Conservation (phyloP, 2,888 invertebrate genomes). For the Ophion ellenae region DNA sequence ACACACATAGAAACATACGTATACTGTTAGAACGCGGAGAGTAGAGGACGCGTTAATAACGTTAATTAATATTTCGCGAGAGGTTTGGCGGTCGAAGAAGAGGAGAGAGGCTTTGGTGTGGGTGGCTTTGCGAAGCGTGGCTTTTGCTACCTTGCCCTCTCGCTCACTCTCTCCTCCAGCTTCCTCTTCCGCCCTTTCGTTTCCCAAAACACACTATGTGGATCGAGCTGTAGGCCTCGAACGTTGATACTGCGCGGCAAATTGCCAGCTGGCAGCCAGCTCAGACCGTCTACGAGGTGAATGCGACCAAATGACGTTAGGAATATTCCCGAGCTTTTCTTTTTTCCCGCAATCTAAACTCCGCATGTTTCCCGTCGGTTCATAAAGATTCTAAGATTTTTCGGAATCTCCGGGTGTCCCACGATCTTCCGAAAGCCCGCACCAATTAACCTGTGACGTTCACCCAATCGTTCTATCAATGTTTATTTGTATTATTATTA, state of each 20-base stretch:
- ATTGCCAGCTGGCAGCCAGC: slow-evolving; percentile 81
- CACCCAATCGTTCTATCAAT: neutral
- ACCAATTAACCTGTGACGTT: neutral
- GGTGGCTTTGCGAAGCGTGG: slow-evolving; percentile 61
- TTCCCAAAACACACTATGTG: slow-evolving; percentile 48
- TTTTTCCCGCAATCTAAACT: slow-evolving; percentile 2
- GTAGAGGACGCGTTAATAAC: slow-evolving; percentile 86
- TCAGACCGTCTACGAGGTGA: slow-evolving; percentile 69
- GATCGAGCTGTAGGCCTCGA: slow-evolving; percentile 35
- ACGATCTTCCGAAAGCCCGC: neutral
- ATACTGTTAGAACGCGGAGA: slow-evolving; percentile 30
- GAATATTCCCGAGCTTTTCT: slow-evolving; percentile 36
- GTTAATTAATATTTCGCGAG: slow-evolving; percentile 87
- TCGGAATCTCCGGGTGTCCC: neutral
- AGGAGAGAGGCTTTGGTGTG: slow-evolving; percentile 64
- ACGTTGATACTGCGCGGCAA: slow-evolving; percentile 74
- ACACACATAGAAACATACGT: slow-evolving; percentile 7
- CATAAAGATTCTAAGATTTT: neutral
- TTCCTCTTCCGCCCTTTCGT: slow-evolving; percentile 37
- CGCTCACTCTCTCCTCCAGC: slow-evolving; percentile 61
- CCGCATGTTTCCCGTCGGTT: slow-evolving; percentile 48
- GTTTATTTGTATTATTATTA: neutral
- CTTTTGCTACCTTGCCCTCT: slow-evolving; percentile 60
- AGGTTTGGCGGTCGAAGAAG: slow-evolving; percentile 82
- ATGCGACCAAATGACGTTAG: slow-evolving; percentile 64